Evolutionary conservation across 2,113 vertebrate genomes (phyloP).

Genomic region (Oncorhynchus kisutch): DNA sequence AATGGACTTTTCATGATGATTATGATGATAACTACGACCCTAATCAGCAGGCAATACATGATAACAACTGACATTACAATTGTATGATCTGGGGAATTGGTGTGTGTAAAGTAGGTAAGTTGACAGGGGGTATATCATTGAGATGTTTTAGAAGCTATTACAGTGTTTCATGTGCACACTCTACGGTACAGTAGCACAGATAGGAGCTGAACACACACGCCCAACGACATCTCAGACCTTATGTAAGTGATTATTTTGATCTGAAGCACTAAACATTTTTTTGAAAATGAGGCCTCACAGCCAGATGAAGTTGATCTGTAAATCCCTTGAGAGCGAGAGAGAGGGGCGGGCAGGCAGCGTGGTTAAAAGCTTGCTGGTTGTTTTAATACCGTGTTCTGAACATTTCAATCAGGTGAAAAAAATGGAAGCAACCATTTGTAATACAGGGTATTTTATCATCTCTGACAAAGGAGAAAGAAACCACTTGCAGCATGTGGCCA

Average conservation of each 20-base stretch:
- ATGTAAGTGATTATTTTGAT: no score
- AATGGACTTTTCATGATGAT: neutral
- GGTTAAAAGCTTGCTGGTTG: no score
- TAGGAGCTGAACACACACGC: no score
- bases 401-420: slow-evolving; percentile 15
- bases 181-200: no score
- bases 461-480: neutral
- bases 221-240: no score
- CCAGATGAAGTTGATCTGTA: no score
- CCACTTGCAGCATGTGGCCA: neutral
- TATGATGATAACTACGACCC: neutral
- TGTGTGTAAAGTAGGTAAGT: neutral
- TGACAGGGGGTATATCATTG: neutral
- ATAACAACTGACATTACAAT: neutral
- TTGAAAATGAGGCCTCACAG: no score
- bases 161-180: no score
- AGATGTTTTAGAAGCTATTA: no score
- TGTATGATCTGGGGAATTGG: neutral
- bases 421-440: slow-evolving; percentile 5
- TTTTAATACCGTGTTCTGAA: neutral
- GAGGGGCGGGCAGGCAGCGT: no score
- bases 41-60: neutral
- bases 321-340: no score
- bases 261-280: no score
- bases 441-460: neutral